phyloP scores from a whole-genome alignment of 64 coral and sea anemone species.

The Dendrophyllia cribrosa region DNA sequence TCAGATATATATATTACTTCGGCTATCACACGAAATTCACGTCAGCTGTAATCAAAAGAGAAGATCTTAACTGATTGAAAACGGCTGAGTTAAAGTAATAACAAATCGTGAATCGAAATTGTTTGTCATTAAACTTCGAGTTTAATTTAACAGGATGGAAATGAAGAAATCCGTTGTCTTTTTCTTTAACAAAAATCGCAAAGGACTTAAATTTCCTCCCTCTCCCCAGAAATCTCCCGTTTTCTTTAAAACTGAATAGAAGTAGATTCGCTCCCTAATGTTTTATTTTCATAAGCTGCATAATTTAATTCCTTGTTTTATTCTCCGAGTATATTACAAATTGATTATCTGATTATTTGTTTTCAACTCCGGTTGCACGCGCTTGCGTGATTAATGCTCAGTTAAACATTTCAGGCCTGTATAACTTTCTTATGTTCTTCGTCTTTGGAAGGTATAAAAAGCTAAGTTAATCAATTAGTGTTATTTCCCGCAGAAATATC shows the following conservation, averaged over 20 bases:
- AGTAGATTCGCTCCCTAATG: neutral
- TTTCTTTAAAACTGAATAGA: slow-evolving; percentile 9
- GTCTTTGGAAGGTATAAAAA: no score
- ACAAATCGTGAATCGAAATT: slow-evolving; percentile 15
- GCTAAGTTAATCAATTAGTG: no score
- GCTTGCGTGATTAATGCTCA: neutral
- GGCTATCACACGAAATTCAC: neutral
- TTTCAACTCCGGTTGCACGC: neutral
- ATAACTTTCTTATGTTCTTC: no score
- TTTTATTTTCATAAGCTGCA: slow-evolving; percentile 34
- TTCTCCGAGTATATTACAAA: neutral
- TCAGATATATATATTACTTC: neutral
- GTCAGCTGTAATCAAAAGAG: slow-evolving; percentile 18
- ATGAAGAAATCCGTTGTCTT: neutral
- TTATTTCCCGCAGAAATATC: no score
- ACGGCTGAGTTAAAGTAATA: slow-evolving; percentile 32
- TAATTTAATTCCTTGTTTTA: slow-evolving; percentile 7
- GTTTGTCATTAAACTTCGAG: neutral
- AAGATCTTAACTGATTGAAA: slow-evolving; percentile 34
- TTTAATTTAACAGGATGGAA: neutral
- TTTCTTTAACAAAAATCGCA: neutral
- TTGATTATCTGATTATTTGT: neutral
- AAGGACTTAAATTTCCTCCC: slow-evolving; percentile 18
- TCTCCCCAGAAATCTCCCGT: neutral
- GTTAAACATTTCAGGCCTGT: no score